These are phyloP conservation scores for Urocyon cinereoargenteus DNA, from an alignment of 2,797 vertebrate genomes.

Conservation along the genomic window DNA sequence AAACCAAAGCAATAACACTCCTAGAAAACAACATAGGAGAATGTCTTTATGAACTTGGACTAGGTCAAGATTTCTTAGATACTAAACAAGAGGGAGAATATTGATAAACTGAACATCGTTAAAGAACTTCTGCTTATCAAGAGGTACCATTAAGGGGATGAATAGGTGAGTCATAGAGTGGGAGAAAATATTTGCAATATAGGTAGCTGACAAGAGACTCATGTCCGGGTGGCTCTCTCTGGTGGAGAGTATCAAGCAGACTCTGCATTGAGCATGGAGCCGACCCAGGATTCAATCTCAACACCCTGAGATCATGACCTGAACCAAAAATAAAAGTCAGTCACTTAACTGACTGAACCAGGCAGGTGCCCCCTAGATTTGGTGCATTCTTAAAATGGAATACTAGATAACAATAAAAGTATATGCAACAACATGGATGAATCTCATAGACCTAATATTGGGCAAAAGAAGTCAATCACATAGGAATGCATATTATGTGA, in stretches of 20 bases:
- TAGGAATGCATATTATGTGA: background rate
- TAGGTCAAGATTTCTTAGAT: background rate
- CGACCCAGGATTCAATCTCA: background rate
- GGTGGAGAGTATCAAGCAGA: background rate
- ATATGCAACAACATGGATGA: background rate
- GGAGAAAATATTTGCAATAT: background rate
- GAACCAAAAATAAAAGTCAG: background rate
- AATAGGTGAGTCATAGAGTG: background rate
- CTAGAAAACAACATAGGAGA: background rate
- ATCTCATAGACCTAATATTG: background rate
- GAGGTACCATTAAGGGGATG: background rate
- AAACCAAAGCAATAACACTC: conserved; percentile 11
- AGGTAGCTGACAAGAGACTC: background rate
- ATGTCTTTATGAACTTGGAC: background rate
- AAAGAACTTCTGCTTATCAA: conserved; percentile 39
- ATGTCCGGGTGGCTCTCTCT: background rate
- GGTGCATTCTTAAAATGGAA: background rate
- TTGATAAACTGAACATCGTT: background rate
- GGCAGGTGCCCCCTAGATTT: background rate
- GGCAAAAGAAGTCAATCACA: background rate
- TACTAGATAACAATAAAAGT: background rate
- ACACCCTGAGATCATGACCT: background rate
- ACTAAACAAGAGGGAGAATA: background rate
- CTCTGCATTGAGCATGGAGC: background rate
- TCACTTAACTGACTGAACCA: background rate